These are phyloP conservation scores for Megaustenia siamemsis DNA, from an alignment of 2,888 invertebrate genomes.

Conservation along the genomic window DNA sequence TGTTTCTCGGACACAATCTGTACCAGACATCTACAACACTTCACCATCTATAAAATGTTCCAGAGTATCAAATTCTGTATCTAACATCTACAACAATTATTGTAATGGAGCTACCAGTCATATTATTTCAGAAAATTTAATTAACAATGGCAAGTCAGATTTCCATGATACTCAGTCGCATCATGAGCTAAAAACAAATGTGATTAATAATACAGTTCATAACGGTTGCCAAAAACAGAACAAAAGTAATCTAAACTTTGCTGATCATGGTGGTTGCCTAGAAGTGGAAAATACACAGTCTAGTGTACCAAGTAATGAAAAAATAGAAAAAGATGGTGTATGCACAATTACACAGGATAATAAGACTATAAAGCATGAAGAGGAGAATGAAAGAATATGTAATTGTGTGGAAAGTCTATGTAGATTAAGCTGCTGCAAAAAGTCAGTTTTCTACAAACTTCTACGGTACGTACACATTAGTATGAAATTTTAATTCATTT, in stretches of 20 bases:
- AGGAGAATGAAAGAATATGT: slow-evolving; percentile 29
- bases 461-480: slow-evolving; percentile 28
- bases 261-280: neutral
- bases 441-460: slow-evolving; percentile 24
- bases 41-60: neutral
- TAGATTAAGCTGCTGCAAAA: neutral
- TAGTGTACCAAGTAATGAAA: neutral
- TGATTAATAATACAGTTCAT: neutral
- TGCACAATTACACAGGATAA: neutral
- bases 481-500: too few species aligned
- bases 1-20: neutral
- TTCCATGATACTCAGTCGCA: neutral
- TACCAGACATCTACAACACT: neutral
- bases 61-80: slow-evolving; percentile 8
- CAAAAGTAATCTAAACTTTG: neutral
- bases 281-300: neutral
- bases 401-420: slow-evolving; percentile 20
- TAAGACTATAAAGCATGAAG: neutral
- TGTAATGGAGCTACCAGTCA: neutral
- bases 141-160: neutral
- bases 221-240: neutral
- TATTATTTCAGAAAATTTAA: neutral
- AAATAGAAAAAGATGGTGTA: neutral
- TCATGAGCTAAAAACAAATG: neutral
- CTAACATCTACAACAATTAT: neutral